These are phyloP conservation scores for Sebastes matsubarae DNA, from an alignment of 2,797 vertebrate species.

Conservation along the genomic window DNA sequence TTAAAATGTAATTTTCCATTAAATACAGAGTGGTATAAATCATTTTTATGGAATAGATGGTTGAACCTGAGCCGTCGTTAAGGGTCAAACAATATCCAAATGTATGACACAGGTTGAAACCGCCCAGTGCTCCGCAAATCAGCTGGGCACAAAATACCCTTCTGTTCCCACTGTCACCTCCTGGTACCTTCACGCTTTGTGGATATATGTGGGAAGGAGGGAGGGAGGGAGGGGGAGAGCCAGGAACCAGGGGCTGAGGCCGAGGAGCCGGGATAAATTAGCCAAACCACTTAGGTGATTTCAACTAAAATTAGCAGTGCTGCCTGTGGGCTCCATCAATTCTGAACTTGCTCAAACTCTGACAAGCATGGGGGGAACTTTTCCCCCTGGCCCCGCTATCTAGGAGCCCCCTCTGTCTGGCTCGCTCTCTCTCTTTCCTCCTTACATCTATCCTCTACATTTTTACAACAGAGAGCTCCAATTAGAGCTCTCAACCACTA, in stretches of 20 bases:
- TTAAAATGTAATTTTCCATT: constrained; percentile 30
- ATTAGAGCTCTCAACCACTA: constrained; percentile 50
- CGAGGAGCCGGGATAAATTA: constrained; percentile 84
- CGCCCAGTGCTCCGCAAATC: constrained; percentile 68
- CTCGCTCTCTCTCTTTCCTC: constrained; percentile 40
- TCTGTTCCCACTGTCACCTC: constrained; percentile 83
- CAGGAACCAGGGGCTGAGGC: constrained; percentile 78
- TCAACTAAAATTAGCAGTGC: constrained; percentile 84
- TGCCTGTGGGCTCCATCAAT: constrained; percentile 83
- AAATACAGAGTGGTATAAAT: constrained; percentile 30
- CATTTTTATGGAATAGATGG: constrained; percentile 46
- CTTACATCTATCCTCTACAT: constrained; percentile 50
- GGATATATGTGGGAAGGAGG: constrained; percentile 74
- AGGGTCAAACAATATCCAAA: constrained; percentile 77
- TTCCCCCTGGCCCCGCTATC: constrained; percentile 66
- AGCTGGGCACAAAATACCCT: constrained; percentile 86
- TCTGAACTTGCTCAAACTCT: constrained; percentile 84
- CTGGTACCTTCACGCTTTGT: constrained; percentile 82
- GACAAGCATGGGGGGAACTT: constrained; percentile 79
- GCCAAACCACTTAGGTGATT: constrained; percentile 86
- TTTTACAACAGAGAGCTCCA: constrained; percentile 55
- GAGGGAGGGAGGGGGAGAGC: constrained; percentile 52
- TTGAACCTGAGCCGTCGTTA: constrained; percentile 49
- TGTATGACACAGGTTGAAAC: constrained; percentile 69
- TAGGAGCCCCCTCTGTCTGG: constrained; percentile 64